Evolutionary conservation across 2,797 vertebrate species (phyloP).

Genomic region (Leuciscus waleckii): DNA sequence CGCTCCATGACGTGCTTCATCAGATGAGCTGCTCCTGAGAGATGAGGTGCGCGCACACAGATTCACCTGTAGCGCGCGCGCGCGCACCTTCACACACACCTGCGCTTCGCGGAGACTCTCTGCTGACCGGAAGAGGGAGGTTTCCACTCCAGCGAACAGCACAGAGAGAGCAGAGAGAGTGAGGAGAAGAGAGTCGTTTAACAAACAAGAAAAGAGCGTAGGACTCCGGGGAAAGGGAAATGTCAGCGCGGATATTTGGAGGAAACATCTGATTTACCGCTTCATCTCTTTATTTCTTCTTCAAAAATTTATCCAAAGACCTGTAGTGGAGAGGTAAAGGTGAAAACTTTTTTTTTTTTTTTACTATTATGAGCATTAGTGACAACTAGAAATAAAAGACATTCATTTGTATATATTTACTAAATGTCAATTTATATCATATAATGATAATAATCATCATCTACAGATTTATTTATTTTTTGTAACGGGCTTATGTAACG

Average conservation of each 20-base stretch:
- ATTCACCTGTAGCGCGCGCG: constrained; percentile 18
- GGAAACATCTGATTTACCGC: constrained; percentile 27
- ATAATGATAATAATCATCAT: not conserved
- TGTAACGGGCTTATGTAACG: not conserved
- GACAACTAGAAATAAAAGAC: not conserved
- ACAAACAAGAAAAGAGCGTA: constrained; percentile 25
- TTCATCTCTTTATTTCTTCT: constrained; percentile 22
- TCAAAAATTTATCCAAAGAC: constrained; percentile 21
- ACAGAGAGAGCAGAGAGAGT: constrained; percentile 34
- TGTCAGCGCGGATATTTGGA: constrained; percentile 48
- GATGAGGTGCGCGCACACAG: not conserved
- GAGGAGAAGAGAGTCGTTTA: constrained; percentile 33
- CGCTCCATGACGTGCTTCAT: not conserved
- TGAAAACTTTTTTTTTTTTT: constrained; percentile 4
- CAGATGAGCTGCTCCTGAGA: not conserved
- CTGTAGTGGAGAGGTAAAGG: constrained; percentile 41
- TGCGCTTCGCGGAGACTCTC: constrained; percentile 22
- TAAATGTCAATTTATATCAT: not conserved
- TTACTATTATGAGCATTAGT: not conserved
- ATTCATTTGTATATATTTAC: not conserved
- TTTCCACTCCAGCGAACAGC: constrained; percentile 34
- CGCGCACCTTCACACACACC: constrained; percentile 16
- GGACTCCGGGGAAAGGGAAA: constrained; percentile 48
- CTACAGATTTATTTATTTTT: not conserved
- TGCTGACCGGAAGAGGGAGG: constrained; percentile 58